Evolutionary conservation across 2,797 vertebrate genomes (phyloP), one percentile per base, ranked within the genome.

Genomic region (Chelonia mydas): DNA sequence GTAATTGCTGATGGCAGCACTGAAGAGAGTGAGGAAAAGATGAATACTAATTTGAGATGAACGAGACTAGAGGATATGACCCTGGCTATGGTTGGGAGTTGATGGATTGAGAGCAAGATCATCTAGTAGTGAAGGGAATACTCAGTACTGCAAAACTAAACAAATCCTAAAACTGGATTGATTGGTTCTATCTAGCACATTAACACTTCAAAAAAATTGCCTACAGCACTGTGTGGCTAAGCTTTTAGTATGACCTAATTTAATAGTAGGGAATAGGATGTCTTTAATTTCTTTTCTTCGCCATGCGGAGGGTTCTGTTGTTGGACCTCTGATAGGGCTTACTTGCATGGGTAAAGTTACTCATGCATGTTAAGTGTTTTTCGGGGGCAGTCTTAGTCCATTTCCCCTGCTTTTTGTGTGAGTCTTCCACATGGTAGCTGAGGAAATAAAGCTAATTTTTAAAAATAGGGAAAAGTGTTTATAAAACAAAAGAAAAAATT

Each of bases 321-420:
- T 78, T 74, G 25, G 83, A 59, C 92, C 89, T 91, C 93, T 84
- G 84, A 68, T 90, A 51, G 86, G 5, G 25, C 33, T 89, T 93
- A 80, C 27, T 77, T 33, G 23, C 7, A 5, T 21, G 7, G 61
- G 3, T 88, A 12, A 82, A 92, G 16, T 87, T 94, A 74, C 31
- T 77, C 80, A 16, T 90, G 3, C 72, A 16, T 50, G 2, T 90
- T 68, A 68, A 37, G 65, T 68, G 17, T 83, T 53, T 77, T 11
- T 41, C 13, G 45, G n/a, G 19, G 17, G 83, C 74, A 45, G 68
- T 72, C 59, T 93, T 86, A 28, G 25, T 55, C 28, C 81, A 19
- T 83, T 81, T 80, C 15, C 72, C 68, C 4, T 54, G 5, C 76
- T 27, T 76, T 25, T 76, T 45, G 12, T 76, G 11, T n/a, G 33